phyloP scores from a whole-genome alignment of 2,113 vertebrate species.

The Ceratotherium simum region DNA sequence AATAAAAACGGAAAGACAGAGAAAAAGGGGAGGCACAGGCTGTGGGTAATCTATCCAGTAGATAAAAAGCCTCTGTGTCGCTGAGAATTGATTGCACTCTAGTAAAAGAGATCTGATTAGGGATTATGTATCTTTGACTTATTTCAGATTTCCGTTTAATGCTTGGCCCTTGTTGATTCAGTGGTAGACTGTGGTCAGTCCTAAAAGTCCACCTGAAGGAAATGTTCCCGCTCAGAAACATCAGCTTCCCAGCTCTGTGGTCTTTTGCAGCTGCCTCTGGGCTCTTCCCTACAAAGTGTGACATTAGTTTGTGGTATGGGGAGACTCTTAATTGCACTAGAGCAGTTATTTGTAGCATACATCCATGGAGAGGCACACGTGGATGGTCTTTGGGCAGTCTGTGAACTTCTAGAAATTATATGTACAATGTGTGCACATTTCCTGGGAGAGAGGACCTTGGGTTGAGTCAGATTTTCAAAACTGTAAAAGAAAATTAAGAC shows the following conservation, averaged over 20 bases:
- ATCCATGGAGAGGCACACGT: background rate
- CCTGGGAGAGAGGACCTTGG: background rate
- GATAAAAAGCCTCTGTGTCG: slow-evolving; percentile 55
- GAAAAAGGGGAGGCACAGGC: background rate
- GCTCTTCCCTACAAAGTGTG: background rate
- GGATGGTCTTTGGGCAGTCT: slow-evolving; percentile 6
- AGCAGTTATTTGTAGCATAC: background rate
- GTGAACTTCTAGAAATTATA: background rate
- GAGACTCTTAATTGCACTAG: slow-evolving; percentile 10
- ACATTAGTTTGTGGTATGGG: background rate
- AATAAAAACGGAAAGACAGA: slow-evolving; percentile 68
- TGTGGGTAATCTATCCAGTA: slow-evolving; percentile 70
- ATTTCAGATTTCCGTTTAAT: slow-evolving; percentile 55
- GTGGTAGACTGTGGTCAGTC: background rate
- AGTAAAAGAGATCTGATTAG: slow-evolving; percentile 38
- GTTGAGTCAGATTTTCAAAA: slow-evolving; percentile 56
- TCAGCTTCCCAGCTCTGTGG: background rate
- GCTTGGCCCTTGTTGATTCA: slow-evolving; percentile 47
- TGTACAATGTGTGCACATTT: background rate
- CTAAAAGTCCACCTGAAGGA: slow-evolving; percentile 8
- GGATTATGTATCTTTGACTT: slow-evolving; percentile 63
- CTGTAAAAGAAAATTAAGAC: background rate
- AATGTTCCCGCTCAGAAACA: background rate
- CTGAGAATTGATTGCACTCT: slow-evolving; percentile 61
- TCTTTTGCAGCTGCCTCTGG: background rate